Base-by-base conservation (phyloP, 35 echinoderm and acorn worm species). In the Ophioderma brevispina region DNA sequence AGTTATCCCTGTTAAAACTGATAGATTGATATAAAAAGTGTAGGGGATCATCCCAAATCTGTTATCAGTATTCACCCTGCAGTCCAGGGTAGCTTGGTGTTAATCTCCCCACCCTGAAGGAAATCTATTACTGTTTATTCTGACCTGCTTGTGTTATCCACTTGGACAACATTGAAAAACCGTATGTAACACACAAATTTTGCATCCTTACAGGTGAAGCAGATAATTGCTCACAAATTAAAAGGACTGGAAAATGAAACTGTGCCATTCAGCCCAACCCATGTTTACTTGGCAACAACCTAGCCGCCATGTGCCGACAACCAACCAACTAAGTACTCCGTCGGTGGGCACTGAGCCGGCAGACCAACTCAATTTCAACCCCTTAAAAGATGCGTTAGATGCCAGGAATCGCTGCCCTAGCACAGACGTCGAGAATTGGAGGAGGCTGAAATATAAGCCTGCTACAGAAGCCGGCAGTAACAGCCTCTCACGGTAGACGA, bases 331-430 rank as follows among this genome's bases (percentile, higher is more conserved):
- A 37, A 64, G 55, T 77, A 49, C 76, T 83, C 33, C 37, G 82
- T 10, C 32, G 35, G 13, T 36, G 76, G 17, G 46, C 33, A 30
- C 83, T 36, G 90, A 92, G 32, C 81, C 90, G 14, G 90, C 87
- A 31, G 94, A 96, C 31, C 94, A 96, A 23, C 88, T 92, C 82
- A 89, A 92, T 64, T 40, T 92, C 1, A 96, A 96, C 50, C 94
- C 92, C 8, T 55, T 96, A 36, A 96, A 96, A 86, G 94, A 80
- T 0, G 80, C 80, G 56, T 55, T 92, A 70, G 94, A 96, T 18
- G 90, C 92, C 43, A 82, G 91, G 80, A 96, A 96, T 41, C 86
- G 55, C n/a, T 92, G 77, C 23, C 94, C 94, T 1, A 43, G 37
- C 34, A 92, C 64, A 4, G 37, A 92, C 25, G 86, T 87, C 17